phyloP scores from a whole-genome alignment of 2,797 vertebrate species.

The Cirrhinus mrigala region DNA sequence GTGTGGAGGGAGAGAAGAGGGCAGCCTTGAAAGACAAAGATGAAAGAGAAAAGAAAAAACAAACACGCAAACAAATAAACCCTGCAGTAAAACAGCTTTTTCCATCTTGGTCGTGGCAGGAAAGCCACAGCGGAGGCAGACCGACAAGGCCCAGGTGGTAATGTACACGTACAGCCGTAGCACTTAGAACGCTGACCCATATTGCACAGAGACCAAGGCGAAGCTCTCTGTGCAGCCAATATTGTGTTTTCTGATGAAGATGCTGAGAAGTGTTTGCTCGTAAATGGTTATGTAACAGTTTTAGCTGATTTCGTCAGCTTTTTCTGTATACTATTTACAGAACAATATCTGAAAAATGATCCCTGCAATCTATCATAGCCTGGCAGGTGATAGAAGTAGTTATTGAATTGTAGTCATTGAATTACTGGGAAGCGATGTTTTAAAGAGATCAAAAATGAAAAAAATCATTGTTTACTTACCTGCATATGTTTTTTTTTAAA shows the following conservation, averaged over 20 bases:
- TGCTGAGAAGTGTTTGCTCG: constrained; percentile 36
- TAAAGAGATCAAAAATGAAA: neutral
- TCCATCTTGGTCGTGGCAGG: constrained; percentile 70
- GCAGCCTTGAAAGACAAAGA: constrained; percentile 81
- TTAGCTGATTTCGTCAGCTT: constrained; percentile 51
- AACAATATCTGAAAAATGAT: constrained; percentile 49
- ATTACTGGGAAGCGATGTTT: constrained; percentile 10
- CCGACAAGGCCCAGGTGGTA: constrained; percentile 42
- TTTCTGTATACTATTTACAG: constrained; percentile 54
- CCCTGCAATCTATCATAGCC: constrained; percentile 23
- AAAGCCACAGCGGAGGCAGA: constrained; percentile 48
- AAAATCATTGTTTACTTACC: neutral
- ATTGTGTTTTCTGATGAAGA: constrained; percentile 20
- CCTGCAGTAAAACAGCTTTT: constrained; percentile 77
- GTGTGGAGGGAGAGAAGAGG: constrained; percentile 72
- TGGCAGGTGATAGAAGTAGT: constrained; percentile 21
- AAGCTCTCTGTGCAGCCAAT: constrained; percentile 9
- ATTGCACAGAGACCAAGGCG: constrained; percentile 11
- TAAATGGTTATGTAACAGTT: constrained; percentile 40
- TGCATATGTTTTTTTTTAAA: neutral
- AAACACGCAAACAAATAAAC: constrained; percentile 79
- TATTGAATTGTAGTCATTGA: constrained; percentile 36
- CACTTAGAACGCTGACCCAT: constrained; percentile 37
- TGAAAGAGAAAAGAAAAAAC: constrained; percentile 81
- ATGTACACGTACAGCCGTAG: constrained; percentile 8